Evolutionary conservation across 2,797 vertebrate genomes (phyloP).

Genomic region (Rhinoraja longicauda): DNA sequence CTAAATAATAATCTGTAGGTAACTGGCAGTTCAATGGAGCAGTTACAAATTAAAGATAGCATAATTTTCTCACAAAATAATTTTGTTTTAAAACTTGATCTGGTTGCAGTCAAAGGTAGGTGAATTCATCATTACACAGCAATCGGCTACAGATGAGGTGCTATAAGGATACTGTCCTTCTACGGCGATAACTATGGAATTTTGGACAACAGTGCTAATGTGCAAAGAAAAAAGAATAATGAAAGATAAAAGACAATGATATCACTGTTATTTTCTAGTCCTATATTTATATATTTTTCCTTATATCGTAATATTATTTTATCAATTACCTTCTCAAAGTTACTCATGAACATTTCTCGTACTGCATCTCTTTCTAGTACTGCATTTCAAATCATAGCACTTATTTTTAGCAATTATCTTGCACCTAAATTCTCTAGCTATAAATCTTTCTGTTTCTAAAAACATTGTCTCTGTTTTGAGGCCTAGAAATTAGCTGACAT

Average conservation of each 20-base stretch:
- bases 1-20: not conserved
- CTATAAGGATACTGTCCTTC: constrained; percentile 12
- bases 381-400: not conserved
- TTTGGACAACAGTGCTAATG: constrained; percentile 11
- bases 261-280: not conserved
- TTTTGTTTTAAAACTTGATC: not conserved
- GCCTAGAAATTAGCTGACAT: no score
- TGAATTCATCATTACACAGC: not conserved
- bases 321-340: not conserved
- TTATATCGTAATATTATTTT: not conserved
- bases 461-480: not conserved
- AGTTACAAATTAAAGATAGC: not conserved
- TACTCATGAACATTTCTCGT: not conserved
- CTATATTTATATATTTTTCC: not conserved
- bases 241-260: not conserved
- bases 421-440: not conserved
- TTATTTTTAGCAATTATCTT: not conserved
- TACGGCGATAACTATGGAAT: not conserved
- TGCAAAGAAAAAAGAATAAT: not conserved
- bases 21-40: not conserved
- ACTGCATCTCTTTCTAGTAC: not conserved
- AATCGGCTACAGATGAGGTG: not conserved
- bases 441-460: not conserved
- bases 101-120: not conserved
- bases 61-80: not conserved